These are phyloP conservation scores for Pseudochirops cupreus DNA, from an alignment of 2,797 vertebrate species.

Conservation along the genomic window DNA sequence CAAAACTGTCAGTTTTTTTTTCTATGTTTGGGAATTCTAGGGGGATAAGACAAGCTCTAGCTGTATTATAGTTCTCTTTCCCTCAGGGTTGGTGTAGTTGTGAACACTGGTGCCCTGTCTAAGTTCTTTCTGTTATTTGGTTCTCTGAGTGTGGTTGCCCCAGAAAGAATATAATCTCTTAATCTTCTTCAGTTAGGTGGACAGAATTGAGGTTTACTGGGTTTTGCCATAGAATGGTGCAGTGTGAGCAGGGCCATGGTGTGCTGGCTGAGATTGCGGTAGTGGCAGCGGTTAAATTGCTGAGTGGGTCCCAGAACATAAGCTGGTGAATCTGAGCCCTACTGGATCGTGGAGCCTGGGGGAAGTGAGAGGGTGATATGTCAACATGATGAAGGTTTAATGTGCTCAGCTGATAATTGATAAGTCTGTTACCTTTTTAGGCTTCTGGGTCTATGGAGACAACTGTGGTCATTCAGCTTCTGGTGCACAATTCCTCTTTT, in stretches of 20 bases:
- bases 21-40: not conserved
- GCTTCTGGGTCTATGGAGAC: too few species aligned
- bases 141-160: not conserved
- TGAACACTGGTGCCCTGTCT: not conserved
- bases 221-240: not conserved
- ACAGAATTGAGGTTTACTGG: too few species aligned
- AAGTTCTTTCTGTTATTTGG: not conserved
- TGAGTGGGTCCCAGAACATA: not conserved
- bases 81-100: not conserved
- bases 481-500: too few species aligned
- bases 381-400: not conserved
- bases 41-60: not conserved
- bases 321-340: not conserved
- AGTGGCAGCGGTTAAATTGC: not conserved
- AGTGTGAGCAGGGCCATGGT: not conserved
- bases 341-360: not conserved
- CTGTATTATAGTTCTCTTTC: not conserved
- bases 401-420: too few species aligned
- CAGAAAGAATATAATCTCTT: not conserved
- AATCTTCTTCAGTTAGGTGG: not conserved
- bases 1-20: not conserved
- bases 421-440: too few species aligned
- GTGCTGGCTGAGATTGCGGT: not conserved
- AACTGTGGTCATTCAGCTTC: too few species aligned
- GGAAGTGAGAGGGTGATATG: not conserved